Evolutionary conservation across 2,113 vertebrate species (phyloP).

Genomic region (Gambusia holbrooki): DNA sequence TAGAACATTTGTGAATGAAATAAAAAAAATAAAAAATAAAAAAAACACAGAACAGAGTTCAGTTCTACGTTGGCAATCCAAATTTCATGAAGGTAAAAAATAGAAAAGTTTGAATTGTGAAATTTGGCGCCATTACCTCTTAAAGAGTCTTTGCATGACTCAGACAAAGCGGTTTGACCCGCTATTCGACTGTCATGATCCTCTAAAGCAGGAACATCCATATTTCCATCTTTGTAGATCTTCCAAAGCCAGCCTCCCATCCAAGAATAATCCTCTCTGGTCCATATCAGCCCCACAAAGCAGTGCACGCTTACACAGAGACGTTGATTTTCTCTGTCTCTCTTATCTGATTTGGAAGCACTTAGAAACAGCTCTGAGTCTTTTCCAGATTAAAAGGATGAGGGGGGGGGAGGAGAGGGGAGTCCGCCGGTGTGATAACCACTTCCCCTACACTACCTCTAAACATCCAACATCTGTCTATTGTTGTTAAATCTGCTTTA

Average conservation of each 20-base stretch:
- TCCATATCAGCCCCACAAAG: slow-evolving; percentile 70
- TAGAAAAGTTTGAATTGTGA: slow-evolving; percentile 14
- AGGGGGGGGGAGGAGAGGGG: not conserved
- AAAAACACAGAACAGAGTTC: not conserved
- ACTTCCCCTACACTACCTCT: slow-evolving; percentile 30
- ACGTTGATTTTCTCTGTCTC: slow-evolving; percentile 69
- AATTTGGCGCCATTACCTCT: slow-evolving; percentile 17
- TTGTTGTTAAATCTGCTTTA: slow-evolving; percentile 79
- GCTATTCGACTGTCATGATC: slow-evolving; percentile 63
- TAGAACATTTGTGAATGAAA: not conserved
- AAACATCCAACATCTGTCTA: slow-evolving; percentile 75
- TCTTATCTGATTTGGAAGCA: slow-evolving; percentile 79
- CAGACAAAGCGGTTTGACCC: slow-evolving; percentile 45
- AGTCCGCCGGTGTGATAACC: slow-evolving; percentile 59
- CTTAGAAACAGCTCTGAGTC: slow-evolving; percentile 73
- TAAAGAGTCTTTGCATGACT: slow-evolving; percentile 25
- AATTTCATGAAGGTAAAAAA: not conserved
- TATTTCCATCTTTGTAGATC: slow-evolving; percentile 71
- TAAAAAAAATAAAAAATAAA: not conserved
- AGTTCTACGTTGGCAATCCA: not conserved
- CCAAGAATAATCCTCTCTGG: slow-evolving; percentile 72
- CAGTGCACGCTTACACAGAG: slow-evolving; percentile 67
- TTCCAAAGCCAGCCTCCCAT: slow-evolving; percentile 69
- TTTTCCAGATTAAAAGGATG: slow-evolving; percentile 67
- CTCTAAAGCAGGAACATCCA: slow-evolving; percentile 67